Base-by-base conservation (phyloP, 2,888 invertebrate species). In the Palloptera scutellata region DNA sequence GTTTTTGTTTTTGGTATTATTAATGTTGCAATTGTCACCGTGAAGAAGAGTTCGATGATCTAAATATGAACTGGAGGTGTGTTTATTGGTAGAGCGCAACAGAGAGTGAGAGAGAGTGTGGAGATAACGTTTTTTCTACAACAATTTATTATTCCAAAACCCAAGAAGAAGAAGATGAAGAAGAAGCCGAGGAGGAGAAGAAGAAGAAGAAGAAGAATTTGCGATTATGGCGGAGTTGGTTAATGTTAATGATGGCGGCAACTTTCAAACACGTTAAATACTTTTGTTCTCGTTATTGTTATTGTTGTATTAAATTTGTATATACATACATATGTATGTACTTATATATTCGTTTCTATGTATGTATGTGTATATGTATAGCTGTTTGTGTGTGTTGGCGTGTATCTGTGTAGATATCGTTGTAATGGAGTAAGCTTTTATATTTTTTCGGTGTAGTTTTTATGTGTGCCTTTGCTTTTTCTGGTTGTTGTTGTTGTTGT, bases 371-470 rank as follows among this genome's bases (percentile, higher is more conserved):
- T 58, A 15, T 41, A 41, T 15, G 40, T 58, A 11, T 42, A 41
- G 3, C 30, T 52, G 41, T 19, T 40, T 43, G 57, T 52, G 40
- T 63, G 57, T 55, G 65, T 60, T 57, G 61, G 53, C 41, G 48
- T 19, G 45, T 19, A 45, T 64, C 20, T 45, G 42, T 53, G 60
- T 52, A 55, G 62, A 52, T 19, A 17, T 63, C 58, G 59, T 60
- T 68, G 57, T 61, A 53, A 61, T 64, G 65, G 67, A 68, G 71
- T 69, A 68, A 71, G 68, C 71, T 72, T 74, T 71, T 64, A 61
- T 53, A 17, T 64, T 67, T 51, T 59, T 68, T 55, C 53, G 53
- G 55, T 51, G 20, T 54, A 15, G 41, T 8, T 2, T 11, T 43
- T 42, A 59, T 54, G 53, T 40, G 9, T n/a, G 13, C 8, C 12